Conservation (phyloP, 1,140 invertebrate genomes). For the Colletes gigas region DNA sequence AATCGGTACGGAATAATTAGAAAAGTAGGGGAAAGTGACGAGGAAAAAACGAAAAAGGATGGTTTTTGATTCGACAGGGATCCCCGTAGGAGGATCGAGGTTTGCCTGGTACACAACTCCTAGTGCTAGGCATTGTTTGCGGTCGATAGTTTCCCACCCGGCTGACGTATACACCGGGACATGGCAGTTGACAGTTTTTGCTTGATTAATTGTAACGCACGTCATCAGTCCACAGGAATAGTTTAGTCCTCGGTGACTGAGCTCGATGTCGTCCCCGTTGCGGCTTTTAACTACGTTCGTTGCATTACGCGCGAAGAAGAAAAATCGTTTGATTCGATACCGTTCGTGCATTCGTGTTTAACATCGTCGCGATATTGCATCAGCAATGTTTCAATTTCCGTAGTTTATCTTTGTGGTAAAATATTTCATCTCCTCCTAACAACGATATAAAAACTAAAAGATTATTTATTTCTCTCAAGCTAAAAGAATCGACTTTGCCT, state of each 20-base stretch:
- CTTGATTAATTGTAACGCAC: constrained; percentile 66
- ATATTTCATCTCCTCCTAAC: too few species aligned
- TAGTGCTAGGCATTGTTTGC: constrained; percentile 54
- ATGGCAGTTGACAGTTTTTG: constrained; percentile 70
- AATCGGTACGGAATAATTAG: background rate
- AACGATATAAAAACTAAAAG: too few species aligned
- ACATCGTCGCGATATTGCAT: background rate
- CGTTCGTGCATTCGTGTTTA: background rate
- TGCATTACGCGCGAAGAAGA: background rate
- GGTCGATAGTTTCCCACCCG: constrained; percentile 67
- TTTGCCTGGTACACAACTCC: constrained; percentile 49
- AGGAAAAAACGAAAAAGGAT: background rate
- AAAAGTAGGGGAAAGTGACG: background rate
- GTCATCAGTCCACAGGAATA: constrained; percentile 34
- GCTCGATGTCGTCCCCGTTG: constrained; percentile 1
- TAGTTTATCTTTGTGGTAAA: too few species aligned
- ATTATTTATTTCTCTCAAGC: too few species aligned
- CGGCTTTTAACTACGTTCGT: background rate
- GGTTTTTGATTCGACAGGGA: constrained; percentile 44
- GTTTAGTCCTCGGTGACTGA: constrained; percentile 21
- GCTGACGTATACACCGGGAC: constrained; percentile 51
- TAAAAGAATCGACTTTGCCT: too few species aligned
- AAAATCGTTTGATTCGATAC: background rate
- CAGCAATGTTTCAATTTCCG: background rate
- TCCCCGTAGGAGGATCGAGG: constrained; percentile 48